Conservation (phyloP, 2,113 vertebrate genomes). For the Sylvia atricapilla region DNA sequence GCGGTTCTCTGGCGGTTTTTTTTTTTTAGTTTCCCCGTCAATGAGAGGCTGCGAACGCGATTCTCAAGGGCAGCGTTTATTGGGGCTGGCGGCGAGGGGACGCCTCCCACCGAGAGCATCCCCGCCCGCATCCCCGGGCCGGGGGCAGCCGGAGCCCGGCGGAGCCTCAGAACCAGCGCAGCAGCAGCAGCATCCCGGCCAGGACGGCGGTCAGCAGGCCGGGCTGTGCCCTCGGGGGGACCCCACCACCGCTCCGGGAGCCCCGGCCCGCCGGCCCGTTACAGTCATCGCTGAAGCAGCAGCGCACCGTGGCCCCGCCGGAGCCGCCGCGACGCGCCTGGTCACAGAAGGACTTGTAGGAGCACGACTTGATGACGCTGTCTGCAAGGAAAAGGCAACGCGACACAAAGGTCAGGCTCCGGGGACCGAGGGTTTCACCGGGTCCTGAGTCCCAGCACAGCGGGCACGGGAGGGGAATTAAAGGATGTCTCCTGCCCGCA, state of each 20-base stretch:
- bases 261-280: constrained; percentile 73
- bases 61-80: background rate
- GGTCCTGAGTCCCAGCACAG: accelerated
- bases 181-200: constrained; percentile 55
- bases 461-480: accelerated
- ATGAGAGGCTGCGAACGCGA: background rate
- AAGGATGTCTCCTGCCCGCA: accelerated
- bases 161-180: constrained; percentile 56
- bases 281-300: constrained; percentile 82
- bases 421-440: accelerated
- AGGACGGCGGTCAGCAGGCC: constrained; percentile 58
- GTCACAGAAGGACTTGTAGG: constrained; percentile 85
- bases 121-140: background rate
- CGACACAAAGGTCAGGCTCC: accelerated
- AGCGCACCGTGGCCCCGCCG: constrained; percentile 74
- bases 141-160: background rate
- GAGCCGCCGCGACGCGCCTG: constrained; percentile 70
- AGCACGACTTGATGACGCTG: constrained; percentile 82
- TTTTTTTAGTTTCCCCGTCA: background rate
- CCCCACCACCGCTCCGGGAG: constrained; percentile 25
- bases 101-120: background rate
- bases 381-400: constrained; percentile 62
- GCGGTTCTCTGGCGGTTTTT: background rate
- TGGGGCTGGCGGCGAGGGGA: background rate
- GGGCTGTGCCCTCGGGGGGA: constrained; percentile 5